Conservation (phyloP, 2,797 vertebrate species). For the Aeoliscus strigatus region DNA sequence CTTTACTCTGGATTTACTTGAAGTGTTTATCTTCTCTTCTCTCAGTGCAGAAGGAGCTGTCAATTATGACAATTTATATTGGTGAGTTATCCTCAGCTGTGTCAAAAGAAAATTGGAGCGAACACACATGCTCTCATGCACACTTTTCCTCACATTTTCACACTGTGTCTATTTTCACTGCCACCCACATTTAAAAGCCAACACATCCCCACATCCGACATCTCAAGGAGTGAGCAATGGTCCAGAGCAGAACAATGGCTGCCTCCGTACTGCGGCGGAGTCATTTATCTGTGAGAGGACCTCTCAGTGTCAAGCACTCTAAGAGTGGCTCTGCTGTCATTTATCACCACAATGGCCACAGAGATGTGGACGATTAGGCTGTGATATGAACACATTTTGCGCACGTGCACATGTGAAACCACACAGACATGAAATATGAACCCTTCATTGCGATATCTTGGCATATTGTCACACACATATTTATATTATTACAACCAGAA, state of each 20-base stretch:
- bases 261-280: constrained; percentile 36
- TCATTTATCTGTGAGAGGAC: constrained; percentile 70
- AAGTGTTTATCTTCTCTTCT: too few species aligned
- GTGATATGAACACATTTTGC: too few species aligned
- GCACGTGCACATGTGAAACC: too few species aligned
- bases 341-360: constrained; percentile 38
- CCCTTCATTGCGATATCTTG: constrained; percentile 8
- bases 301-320: constrained; percentile 51
- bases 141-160: too few species aligned
- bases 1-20: too few species aligned
- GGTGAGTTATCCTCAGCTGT: constrained; percentile 49
- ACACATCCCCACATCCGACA: constrained; percentile 26
- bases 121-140: constrained; percentile 15
- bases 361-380: constrained; percentile 27
- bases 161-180: constrained; percentile 40
- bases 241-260: constrained; percentile 56
- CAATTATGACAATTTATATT: constrained; percentile 56
- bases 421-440: constrained; percentile 13
- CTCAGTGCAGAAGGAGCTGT: constrained; percentile 33
- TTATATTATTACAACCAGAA: background rate
- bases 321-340: constrained; percentile 45
- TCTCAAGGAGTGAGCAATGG: constrained; percentile 49
- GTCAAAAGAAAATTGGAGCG: constrained; percentile 46
- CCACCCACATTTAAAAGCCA: constrained; percentile 46
- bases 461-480: background rate